Percentiles rank a stretch among this genome's conserved stretches.
Conservation (phyloP, 2,888 invertebrate species). For the Drosophila multiciliata region DNA sequence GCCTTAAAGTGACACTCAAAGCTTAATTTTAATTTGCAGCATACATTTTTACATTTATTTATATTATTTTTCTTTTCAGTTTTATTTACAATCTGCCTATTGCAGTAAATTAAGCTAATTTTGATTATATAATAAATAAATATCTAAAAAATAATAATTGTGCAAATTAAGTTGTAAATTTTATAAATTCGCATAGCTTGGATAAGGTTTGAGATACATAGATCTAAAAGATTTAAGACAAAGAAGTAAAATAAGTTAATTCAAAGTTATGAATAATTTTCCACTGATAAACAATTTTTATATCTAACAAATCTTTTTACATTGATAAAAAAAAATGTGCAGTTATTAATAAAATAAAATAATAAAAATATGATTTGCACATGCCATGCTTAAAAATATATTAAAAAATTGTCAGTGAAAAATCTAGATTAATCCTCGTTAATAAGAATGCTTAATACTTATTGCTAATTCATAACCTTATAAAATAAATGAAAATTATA, state of each 20-base stretch:
- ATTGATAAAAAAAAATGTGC: too few relatives aligned
- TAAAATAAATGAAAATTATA: background rate
- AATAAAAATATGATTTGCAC: too few relatives aligned
- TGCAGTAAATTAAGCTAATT: background rate
- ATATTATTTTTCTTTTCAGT: background rate
- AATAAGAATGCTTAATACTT: background rate
- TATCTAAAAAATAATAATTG: background rate
- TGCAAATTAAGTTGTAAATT: background rate
- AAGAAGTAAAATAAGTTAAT: background rate
- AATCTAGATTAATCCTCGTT: background rate
- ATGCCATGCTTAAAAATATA: too few relatives aligned
- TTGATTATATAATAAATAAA: background rate
- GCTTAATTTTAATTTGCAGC: background rate
- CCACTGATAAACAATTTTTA: too few relatives aligned
- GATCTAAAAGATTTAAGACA: background rate
- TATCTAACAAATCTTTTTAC: too few relatives aligned
- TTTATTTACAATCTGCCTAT: background rate
- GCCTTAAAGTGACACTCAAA: conserved; percentile 5
- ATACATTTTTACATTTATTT: background rate
- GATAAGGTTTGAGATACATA: background rate
- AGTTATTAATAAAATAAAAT: too few relatives aligned
- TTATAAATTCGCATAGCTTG: background rate
- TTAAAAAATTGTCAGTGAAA: too few relatives aligned
- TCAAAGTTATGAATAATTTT: too few relatives aligned
- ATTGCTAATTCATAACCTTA: background rate